Evolutionary conservation across 2,888 invertebrate species (phyloP).

Genomic region (Sinelater perroti): DNA sequence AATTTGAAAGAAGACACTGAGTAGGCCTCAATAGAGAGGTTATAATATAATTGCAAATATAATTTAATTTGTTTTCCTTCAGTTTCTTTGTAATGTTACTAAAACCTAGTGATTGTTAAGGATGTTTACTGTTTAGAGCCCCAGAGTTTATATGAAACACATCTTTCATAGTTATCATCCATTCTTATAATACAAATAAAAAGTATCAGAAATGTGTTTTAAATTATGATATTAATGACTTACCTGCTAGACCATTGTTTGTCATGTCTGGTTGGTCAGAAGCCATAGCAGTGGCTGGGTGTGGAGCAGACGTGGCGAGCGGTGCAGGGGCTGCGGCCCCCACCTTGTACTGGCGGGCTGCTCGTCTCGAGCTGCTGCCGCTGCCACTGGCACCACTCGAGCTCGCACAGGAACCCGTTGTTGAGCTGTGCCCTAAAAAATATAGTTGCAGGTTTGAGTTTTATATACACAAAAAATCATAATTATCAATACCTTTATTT

Average conservation of each 20-base stretch:
- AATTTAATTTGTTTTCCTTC: too few relatives aligned
- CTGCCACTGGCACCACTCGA: slow-evolving; percentile 64
- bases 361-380: slow-evolving; percentile 58
- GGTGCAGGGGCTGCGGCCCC: slow-evolving; percentile 56
- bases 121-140: too few relatives aligned
- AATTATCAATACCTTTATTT: slow-evolving; percentile 55
- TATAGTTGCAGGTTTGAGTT: neutral
- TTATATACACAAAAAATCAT: neutral
- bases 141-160: too few relatives aligned
- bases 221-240: slow-evolving; percentile 20
- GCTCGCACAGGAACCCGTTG: slow-evolving; percentile 76
- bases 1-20: too few relatives aligned
- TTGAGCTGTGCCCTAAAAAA: slow-evolving; percentile 57
- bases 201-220: too few relatives aligned
- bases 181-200: too few relatives aligned
- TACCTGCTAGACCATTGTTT: slow-evolving; percentile 57
- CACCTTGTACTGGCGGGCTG: slow-evolving; percentile 59
- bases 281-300: slow-evolving; percentile 54
- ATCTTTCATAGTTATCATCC: too few relatives aligned
- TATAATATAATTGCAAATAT: too few relatives aligned
- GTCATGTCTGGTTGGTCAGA: slow-evolving; percentile 58
- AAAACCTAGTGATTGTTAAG: too few relatives aligned
- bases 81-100: too few relatives aligned
- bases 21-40: too few relatives aligned
- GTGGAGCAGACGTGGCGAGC: slow-evolving; percentile 48